Evolutionary conservation across 2,888 invertebrate genomes (phyloP).

Genomic region (Parnassius apollo): DNA sequence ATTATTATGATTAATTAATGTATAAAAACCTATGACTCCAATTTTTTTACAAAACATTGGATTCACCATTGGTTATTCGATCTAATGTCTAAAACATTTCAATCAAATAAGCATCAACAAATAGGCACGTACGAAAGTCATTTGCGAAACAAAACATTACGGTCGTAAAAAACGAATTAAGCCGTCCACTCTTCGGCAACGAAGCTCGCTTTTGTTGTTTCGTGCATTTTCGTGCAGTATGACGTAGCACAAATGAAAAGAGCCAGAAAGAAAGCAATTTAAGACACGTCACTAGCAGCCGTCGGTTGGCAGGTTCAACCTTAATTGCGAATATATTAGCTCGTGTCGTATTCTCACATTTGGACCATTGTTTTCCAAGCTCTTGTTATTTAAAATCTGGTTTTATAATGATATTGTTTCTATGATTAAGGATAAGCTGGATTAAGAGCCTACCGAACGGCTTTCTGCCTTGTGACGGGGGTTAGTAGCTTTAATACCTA

Average conservation of each 20-base stretch:
- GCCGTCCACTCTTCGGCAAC: constrained; percentile 19
- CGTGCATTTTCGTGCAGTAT: constrained; percentile 26
- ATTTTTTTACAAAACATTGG: too few species aligned
- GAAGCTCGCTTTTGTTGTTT: constrained; percentile 21
- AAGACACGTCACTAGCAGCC: constrained; percentile 37
- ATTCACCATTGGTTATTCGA: background rate
- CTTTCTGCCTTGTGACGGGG: background rate
- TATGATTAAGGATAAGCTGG: too few species aligned
- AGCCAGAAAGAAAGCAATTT: constrained; percentile 40
- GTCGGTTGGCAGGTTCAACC: constrained; percentile 41
- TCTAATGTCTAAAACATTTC: constrained; percentile 21
- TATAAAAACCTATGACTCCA: too few species aligned
- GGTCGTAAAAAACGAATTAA: constrained; percentile 28
- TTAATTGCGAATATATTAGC: constrained; percentile 50
- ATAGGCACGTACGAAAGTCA: constrained; percentile 26
- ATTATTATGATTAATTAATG: too few species aligned
- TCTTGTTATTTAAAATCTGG: constrained; percentile 27
- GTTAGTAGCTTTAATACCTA: too few species aligned
- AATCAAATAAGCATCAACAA: constrained; percentile 25
- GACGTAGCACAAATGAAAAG: constrained; percentile 34
- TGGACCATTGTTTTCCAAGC: constrained; percentile 30
- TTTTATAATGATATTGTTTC: too few species aligned
- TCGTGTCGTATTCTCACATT: constrained; percentile 25
- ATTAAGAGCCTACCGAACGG: background rate
- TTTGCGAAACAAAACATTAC: constrained; percentile 27